A percentile compares a stretch with the other conserved stretches of the same genome.
Conservation (phyloP, 2,888 invertebrate genomes). For the Cordilura impudica region DNA sequence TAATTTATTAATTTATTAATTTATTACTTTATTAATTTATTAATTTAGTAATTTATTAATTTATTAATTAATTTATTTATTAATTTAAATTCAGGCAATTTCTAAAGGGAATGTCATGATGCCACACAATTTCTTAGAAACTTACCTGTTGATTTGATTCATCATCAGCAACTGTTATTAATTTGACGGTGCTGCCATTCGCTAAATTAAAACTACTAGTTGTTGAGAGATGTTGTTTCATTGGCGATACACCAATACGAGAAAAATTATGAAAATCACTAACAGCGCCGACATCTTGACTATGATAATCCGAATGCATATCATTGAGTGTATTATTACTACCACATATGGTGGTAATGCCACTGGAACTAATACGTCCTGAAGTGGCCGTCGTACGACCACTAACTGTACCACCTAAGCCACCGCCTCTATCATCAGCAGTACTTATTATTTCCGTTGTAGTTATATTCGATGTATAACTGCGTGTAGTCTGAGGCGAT, state of each 20-base stretch:
- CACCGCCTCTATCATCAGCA: constrained; percentile 62
- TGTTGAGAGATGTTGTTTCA: constrained; percentile 73
- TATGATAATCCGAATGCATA: constrained; percentile 74
- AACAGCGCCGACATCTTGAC: constrained; percentile 67
- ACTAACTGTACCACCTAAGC: constrained; percentile 58
- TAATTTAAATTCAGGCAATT: no score
- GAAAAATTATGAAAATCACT: constrained; percentile 69
- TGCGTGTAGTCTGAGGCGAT: constrained; percentile 73
- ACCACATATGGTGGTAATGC: constrained; percentile 73
- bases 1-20: no score
- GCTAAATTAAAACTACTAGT: constrained; percentile 73
- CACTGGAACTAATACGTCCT: constrained; percentile 74
- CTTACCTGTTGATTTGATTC: constrained; percentile 77
- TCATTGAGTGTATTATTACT: constrained; percentile 76
- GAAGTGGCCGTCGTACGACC: constrained; percentile 75
- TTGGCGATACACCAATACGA: constrained; percentile 61
- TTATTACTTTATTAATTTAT: no score
- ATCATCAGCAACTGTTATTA: constrained; percentile 74
- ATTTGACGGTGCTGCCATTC: constrained; percentile 76
- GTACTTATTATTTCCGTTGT: constrained; percentile 65
- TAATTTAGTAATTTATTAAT: no score
- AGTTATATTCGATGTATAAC: constrained; percentile 73
- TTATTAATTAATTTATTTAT: no score
- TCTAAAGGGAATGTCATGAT: no score
- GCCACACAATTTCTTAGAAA: background rate